Conservation (phyloP, 2,797 vertebrate species). For the Acestrorhynchus altus region DNA sequence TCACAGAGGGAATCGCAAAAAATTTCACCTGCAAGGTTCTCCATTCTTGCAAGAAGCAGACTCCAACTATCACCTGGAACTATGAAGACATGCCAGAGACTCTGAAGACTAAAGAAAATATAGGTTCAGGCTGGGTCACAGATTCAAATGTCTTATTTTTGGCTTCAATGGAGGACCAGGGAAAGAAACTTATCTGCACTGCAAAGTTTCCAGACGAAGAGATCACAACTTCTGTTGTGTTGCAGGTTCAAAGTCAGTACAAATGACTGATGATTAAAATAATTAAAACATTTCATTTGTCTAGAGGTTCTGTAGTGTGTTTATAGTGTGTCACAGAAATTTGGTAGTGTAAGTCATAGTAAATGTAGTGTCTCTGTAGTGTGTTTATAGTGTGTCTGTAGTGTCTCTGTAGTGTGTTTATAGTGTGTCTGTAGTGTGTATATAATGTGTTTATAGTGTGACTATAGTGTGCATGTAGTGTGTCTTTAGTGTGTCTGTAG, state of each 20-base stretch:
- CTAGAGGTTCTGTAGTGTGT: background rate
- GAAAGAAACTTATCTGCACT: conserved; percentile 65
- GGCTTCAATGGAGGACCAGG: conserved; percentile 58
- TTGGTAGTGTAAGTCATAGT: too few relatives aligned
- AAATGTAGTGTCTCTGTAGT: too few relatives aligned
- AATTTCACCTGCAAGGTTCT: conserved; percentile 64
- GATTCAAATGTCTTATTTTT: conserved; percentile 67
- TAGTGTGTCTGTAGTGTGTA: too few relatives aligned
- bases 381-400: too few relatives aligned
- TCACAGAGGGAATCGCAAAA: conserved; percentile 62
- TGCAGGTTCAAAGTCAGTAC: conserved; percentile 65
- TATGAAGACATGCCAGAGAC: conserved; percentile 60
- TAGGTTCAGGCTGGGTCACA: background rate
- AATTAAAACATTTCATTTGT: too few relatives aligned
- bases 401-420: too few relatives aligned
- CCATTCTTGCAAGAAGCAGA: conserved; percentile 63
- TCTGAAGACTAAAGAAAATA: background rate
- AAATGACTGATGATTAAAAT: background rate
- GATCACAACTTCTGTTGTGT: conserved; percentile 46
- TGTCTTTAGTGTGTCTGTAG: too few relatives aligned
- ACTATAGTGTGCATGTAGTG: too few relatives aligned
- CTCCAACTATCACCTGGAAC: conserved; percentile 66
- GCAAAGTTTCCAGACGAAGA: conserved; percentile 53
- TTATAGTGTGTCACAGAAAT: too few relatives aligned
- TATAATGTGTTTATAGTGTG: too few relatives aligned